Base-by-base conservation (phyloP, 2,797 vertebrate genomes). In the Octomys mimax region DNA sequence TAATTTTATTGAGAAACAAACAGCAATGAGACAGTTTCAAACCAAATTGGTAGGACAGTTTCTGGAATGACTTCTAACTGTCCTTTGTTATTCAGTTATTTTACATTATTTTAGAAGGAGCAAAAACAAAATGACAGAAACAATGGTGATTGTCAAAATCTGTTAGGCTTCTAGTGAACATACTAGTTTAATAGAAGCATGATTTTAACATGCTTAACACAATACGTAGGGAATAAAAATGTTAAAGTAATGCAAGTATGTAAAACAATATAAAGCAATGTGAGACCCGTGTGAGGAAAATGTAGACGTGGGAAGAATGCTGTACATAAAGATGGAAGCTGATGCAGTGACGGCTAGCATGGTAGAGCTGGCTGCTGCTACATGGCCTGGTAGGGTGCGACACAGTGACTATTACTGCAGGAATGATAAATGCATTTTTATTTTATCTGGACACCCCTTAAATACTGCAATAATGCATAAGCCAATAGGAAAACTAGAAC, bases 141-240 rank as follows among this genome's bases (percentile, higher is more conserved):
- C 57, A 73, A 81, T 6, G 1, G 59, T 71, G 66, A 91, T 0
- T 54, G 10, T 78, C 33, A 46, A 42, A 42, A 42, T 42, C 42
- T 42, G 42, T 3, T 42, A 42, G 42, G 42, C 42, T 42, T 42
- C 42, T 42, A 42, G 42, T 42, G 42, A 42, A 42, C 5, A 62
- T n/a, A 73, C 8, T 31, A 54, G 78, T 14, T 88, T 84, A 62
- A 14, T 0, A 46, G 52, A 88, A 36, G 39, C 36, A 88, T 59
- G 33, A 75, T 57, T 85, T 88, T 54, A 91, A 93, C 93, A 92
- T 73, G 57, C 13, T 68, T 64, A 52, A 54, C 6, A 80, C 81
- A 75, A 71, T 61, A 68, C 24, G 52, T 0, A 83, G 59, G 18
- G 18, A 84, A 59, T 78, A 89, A 78, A 79, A 84, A 71, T 13